These are phyloP conservation scores for Helicolenus hilgendorfi DNA, from an alignment of 2,797 vertebrate genomes.

Conservation along the genomic window DNA sequence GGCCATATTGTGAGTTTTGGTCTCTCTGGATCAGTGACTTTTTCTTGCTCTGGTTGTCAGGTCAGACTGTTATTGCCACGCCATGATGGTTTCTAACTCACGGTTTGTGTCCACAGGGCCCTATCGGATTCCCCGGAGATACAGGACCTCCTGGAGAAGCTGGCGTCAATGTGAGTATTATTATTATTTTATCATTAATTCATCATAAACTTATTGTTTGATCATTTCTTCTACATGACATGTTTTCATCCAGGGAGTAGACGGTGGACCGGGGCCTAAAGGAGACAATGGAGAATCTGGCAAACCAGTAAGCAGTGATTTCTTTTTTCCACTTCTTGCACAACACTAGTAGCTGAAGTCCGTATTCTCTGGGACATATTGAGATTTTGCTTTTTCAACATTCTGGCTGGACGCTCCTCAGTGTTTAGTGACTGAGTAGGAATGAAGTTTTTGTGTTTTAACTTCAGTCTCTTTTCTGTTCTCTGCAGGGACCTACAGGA, in stretches of 20 bases:
- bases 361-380: slow-evolving; percentile 9
- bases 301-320: slow-evolving; percentile 82
- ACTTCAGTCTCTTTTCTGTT: neutral
- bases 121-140: slow-evolving; percentile 94
- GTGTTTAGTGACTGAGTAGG: neutral
- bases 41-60: slow-evolving; percentile 24
- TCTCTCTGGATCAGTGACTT: slow-evolving; percentile 19
- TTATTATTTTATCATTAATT: neutral
- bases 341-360: neutral
- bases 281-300: slow-evolving; percentile 94
- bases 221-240: neutral
- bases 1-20: slow-evolving; percentile 91
- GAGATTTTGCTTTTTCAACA: slow-evolving; percentile 1
- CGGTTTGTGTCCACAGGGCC: slow-evolving; percentile 87
- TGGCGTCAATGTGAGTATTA: slow-evolving; percentile 89
- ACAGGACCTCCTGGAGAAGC: slow-evolving; percentile 92
- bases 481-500: slow-evolving; percentile 91
- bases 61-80: slow-evolving; percentile 9
- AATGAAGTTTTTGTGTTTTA: slow-evolving; percentile 25
- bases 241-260: slow-evolving; percentile 88
- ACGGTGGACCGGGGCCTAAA: slow-evolving; percentile 92
- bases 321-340: neutral
- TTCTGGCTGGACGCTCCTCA: neutral
- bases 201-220: neutral
- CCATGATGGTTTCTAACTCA: neutral